Conservation (phyloP, 2,113 vertebrate species). For the Polypterus bichir region DNA sequence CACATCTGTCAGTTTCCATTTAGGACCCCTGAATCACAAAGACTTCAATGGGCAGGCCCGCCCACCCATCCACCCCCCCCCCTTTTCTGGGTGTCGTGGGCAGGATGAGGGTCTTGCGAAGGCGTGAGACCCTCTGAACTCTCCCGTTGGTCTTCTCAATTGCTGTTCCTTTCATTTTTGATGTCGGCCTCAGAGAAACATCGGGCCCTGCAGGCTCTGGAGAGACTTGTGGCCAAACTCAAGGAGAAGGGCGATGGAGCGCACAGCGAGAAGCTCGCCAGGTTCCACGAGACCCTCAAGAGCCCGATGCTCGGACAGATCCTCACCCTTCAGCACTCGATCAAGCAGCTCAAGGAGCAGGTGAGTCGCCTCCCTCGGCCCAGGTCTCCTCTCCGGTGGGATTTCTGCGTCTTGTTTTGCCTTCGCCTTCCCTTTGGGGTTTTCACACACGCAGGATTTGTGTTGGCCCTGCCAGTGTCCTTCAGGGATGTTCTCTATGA, state of each 20-base stretch:
- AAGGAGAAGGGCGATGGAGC: conserved; percentile 68
- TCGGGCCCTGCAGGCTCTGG: conserved; percentile 77
- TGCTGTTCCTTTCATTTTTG: conserved; percentile 5
- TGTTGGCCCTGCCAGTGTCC: too few species aligned
- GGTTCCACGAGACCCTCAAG: conserved; percentile 58
- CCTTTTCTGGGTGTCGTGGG: neutral
- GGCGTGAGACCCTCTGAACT: too few species aligned
- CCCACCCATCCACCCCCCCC: too few species aligned
- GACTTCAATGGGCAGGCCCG: too few species aligned
- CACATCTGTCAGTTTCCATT: too few species aligned
- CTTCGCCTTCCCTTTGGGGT: too few species aligned
- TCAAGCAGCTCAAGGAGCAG: conserved; percentile 80
- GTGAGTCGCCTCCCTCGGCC: conserved; percentile 33
- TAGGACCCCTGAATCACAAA: too few species aligned
- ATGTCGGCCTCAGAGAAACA: conserved; percentile 60
- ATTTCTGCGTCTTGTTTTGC: too few species aligned
- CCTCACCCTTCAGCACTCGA: conserved; percentile 82
- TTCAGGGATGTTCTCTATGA: too few species aligned
- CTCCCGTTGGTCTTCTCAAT: neutral
- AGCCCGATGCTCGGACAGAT: conserved; percentile 86
- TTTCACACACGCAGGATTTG: too few species aligned
- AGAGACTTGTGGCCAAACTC: conserved; percentile 71
- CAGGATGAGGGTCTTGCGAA: too few species aligned
- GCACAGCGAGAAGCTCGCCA: conserved; percentile 60
- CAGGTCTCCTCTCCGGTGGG: too few species aligned